These are phyloP conservation scores for Spinibarbus caldwelli DNA, from an alignment of 2,797 vertebrate species.

Conservation along the genomic window DNA sequence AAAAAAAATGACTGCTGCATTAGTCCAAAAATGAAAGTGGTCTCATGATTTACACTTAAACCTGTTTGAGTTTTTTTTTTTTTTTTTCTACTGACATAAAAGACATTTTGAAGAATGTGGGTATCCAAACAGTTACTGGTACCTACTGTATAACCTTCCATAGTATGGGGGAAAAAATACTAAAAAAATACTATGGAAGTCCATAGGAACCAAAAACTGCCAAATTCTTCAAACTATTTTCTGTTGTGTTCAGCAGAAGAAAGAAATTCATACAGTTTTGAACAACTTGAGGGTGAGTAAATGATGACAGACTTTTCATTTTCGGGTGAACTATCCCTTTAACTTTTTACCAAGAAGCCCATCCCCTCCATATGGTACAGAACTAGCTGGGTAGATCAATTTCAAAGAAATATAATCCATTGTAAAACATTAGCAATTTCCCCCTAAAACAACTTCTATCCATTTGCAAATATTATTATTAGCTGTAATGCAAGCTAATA, in stretches of 20 bases:
- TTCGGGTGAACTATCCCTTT: background rate
- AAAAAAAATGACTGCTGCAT: background rate
- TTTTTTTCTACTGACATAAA: no score
- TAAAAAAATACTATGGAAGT: no score
- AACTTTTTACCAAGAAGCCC: background rate
- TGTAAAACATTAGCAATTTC: conserved; percentile 1
- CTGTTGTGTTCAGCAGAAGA: background rate
- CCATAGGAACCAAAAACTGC: no score
- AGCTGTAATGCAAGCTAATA: conserved; percentile 21
- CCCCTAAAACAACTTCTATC: conserved; percentile 3
- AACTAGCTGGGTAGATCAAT: background rate
- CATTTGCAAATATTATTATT: conserved; percentile 31
- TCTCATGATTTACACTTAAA: no score
- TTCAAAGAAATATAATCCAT: conserved; percentile 1
- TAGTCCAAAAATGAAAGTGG: no score
- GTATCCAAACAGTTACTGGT: no score
- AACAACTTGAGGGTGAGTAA: background rate
- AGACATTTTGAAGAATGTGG: no score
- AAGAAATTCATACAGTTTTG: background rate
- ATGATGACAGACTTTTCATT: background rate
- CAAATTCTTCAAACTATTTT: background rate
- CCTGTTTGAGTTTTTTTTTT: no score
- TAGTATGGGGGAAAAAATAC: no score
- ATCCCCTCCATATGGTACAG: background rate
- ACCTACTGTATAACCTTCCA: no score